These are phyloP conservation scores for Lochmaea crataegi DNA, from an alignment of 2,888 invertebrate species.

Conservation along the genomic window DNA sequence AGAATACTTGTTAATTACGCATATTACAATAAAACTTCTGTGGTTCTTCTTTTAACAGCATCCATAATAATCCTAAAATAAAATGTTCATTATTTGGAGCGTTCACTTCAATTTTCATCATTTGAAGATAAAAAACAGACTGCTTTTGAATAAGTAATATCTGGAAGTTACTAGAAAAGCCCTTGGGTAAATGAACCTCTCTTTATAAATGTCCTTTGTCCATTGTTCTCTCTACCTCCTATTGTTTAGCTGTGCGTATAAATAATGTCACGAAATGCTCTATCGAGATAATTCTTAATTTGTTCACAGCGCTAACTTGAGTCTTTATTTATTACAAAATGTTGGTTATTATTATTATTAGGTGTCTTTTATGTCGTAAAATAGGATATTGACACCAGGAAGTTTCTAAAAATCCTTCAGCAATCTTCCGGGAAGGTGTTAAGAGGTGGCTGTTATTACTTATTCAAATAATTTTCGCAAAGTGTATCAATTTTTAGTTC, in stretches of 20 bases:
- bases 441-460: too few species aligned
- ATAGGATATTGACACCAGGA: too few species aligned
- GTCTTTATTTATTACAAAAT: too few species aligned
- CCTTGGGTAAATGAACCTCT: background rate
- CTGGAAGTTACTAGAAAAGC: background rate
- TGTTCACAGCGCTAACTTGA: too few species aligned
- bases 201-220: background rate
- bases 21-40: too few species aligned
- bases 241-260: background rate
- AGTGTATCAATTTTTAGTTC: too few species aligned
- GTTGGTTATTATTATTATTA: too few species aligned
- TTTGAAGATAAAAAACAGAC: background rate
- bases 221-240: background rate
- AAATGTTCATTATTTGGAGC: background rate
- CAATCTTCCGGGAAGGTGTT: too few species aligned
- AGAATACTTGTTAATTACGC: too few species aligned
- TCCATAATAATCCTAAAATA: background rate
- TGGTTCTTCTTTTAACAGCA: background rate
- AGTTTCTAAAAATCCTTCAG: too few species aligned
- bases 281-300: background rate
- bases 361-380: too few species aligned
- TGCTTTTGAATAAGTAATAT: background rate
- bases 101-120: background rate
- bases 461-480: too few species aligned
- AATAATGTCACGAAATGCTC: background rate